Percentiles rank a stretch among this genome's conserved stretches.
phyloP scores from a whole-genome alignment of 2,888 invertebrate genomes.

The Caenorhabditis imperialis region DNA sequence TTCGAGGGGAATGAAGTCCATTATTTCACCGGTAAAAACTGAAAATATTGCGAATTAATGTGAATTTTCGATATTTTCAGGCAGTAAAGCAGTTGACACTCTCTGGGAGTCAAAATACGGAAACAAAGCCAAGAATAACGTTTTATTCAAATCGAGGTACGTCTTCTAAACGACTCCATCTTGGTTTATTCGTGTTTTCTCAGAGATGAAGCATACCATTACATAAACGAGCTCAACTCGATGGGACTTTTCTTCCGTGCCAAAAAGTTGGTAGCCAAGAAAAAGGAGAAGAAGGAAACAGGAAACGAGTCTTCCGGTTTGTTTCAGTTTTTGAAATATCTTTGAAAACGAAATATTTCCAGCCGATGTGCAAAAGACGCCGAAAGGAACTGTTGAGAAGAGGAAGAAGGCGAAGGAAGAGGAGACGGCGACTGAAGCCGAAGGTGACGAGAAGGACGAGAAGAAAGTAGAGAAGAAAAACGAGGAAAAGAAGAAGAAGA shows the following conservation, averaged over 20 bases:
- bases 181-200: background rate
- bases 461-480: constrained; percentile 67
- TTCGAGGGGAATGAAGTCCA: constrained; percentile 96
- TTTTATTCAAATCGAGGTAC: constrained; percentile 86
- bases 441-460: constrained; percentile 68
- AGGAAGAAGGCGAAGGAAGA: constrained; percentile 45
- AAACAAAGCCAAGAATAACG: constrained; percentile 83
- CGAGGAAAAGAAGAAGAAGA: constrained; percentile 80
- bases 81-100: constrained; percentile 89
- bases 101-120: constrained; percentile 91
- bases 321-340: background rate
- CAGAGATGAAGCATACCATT: constrained; percentile 52
- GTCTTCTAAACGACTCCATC: background rate
- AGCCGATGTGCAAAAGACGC: constrained; percentile 53
- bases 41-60: background rate
- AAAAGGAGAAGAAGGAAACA: constrained; percentile 67
- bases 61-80: constrained; percentile 7
- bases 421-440: constrained; percentile 61
- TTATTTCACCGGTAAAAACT: constrained; percentile 88
- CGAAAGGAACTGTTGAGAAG: constrained; percentile 72
- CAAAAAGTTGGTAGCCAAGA: constrained; percentile 74
- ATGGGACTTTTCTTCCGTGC: constrained; percentile 74
- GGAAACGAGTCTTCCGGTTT: constrained; percentile 31
- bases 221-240: constrained; percentile 55
- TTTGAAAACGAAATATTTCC: background rate